These are phyloP conservation scores for Periophthalmodon schlosseri DNA, from an alignment of 2,113 vertebrate species.

Conservation along the genomic window DNA sequence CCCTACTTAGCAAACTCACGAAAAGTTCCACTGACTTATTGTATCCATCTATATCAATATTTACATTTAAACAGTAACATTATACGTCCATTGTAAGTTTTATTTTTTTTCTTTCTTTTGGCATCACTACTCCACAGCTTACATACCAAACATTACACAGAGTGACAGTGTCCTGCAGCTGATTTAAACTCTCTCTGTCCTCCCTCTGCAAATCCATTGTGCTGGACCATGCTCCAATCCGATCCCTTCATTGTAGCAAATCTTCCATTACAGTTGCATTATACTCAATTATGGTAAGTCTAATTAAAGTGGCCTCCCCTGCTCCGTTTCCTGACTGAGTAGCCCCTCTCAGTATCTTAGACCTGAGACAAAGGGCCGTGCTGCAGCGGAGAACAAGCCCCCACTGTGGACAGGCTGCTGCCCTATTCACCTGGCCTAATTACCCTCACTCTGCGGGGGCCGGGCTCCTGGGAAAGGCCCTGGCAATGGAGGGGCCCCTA, in stretches of 20 bases:
- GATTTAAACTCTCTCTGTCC: conserved; percentile 17
- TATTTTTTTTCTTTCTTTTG: no score
- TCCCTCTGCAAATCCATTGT: conserved; percentile 47
- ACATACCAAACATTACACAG: conserved; percentile 37
- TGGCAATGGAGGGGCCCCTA: conserved; percentile 38
- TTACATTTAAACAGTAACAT: no score
- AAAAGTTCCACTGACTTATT: no score
- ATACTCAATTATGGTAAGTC: conserved; percentile 69
- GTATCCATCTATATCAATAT: no score
- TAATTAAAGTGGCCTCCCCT: conserved; percentile 72
- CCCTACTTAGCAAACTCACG: no score
- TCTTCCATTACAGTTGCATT: conserved; percentile 71
- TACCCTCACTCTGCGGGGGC: conserved; percentile 65
- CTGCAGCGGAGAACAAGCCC: conserved; percentile 74
- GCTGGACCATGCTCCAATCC: conserved; percentile 26
- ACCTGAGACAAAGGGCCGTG: conserved; percentile 66
- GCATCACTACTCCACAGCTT: no score
- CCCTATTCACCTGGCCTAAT: conserved; percentile 81
- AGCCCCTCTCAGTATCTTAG: conserved; percentile 38
- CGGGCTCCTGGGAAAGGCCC: conserved; percentile 62
- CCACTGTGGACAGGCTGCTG: conserved; percentile 72
- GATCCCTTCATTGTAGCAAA: conserved; percentile 38
- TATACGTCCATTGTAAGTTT: no score
- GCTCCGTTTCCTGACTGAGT: conserved; percentile 72
- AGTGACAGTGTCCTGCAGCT: conserved; percentile 43